Percentiles rank a stretch among this genome's conserved stretches.
These are phyloP conservation scores for Oscheius sp. DNA, from an alignment of 2,888 invertebrate species.

Conservation along the genomic window DNA sequence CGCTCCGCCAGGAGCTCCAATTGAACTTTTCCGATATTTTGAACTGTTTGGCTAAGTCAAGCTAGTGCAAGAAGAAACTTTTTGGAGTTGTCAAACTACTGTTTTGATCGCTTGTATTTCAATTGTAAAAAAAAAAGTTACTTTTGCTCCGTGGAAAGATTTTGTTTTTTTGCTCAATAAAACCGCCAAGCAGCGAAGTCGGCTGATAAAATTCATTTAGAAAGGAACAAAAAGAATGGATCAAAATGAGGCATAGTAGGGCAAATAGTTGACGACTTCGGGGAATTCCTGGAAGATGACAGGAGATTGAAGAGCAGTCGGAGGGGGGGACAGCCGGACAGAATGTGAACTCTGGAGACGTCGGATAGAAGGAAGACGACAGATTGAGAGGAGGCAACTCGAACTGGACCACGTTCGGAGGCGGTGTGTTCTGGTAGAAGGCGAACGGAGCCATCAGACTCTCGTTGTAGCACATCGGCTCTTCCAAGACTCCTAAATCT, in stretches of 20 bases:
- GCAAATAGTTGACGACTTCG: neutral
- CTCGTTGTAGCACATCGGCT: neutral
- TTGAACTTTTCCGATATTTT: too few relatives aligned
- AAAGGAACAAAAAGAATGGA: too few relatives aligned
- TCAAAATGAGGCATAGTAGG: neutral
- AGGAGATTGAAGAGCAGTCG: neutral
- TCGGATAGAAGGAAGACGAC: neutral
- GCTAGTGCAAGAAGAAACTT: too few relatives aligned
- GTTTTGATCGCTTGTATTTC: too few relatives aligned
- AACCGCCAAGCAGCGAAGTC: too few relatives aligned
- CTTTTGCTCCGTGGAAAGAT: too few relatives aligned
- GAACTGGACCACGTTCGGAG: neutral
- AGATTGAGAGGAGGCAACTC: neutral
- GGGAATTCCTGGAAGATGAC: slow-evolving; percentile 5
- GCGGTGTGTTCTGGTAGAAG: neutral
- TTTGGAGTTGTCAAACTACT: too few relatives aligned
- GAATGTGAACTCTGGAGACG: neutral
- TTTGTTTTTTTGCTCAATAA: too few relatives aligned
- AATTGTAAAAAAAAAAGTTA: too few relatives aligned
- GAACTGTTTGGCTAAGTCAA: too few relatives aligned
- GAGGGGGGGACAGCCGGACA: neutral
- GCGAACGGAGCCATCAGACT: neutral
- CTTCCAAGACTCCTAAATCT: neutral
- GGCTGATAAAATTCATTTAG: too few relatives aligned
- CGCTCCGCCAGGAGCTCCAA: too few relatives aligned